These are phyloP conservation scores for Xyrauchen texanus DNA, from an alignment of 2,113 vertebrate species.

Conservation along the genomic window DNA sequence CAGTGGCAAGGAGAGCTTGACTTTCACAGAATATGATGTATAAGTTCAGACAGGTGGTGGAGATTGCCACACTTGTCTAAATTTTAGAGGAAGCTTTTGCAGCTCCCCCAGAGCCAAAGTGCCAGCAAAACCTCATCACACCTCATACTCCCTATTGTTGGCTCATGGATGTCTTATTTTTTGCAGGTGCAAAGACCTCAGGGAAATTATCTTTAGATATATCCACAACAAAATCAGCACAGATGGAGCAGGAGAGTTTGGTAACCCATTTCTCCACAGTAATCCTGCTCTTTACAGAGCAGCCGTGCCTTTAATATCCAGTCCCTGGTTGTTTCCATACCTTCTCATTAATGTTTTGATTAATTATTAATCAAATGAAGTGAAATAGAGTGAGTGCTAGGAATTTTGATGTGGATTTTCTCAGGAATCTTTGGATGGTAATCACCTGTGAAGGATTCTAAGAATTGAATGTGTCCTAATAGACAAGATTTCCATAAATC, in stretches of 20 bases:
- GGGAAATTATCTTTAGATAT: constrained; percentile 45
- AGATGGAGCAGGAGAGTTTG: not conserved
- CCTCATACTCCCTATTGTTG: constrained; percentile 21
- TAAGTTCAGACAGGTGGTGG: constrained; percentile 42
- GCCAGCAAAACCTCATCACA: constrained; percentile 44
- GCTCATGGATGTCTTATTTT: constrained; percentile 33
- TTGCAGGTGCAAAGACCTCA: constrained; percentile 28
- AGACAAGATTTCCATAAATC: not conserved
- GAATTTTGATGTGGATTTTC: constrained; percentile 29
- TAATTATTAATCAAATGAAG: constrained; percentile 49
- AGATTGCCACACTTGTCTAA: constrained; percentile 51
- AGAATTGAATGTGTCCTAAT: constrained; percentile 5
- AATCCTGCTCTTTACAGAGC: not conserved
- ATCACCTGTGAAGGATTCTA: not conserved
- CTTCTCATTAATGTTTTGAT: constrained; percentile 42
- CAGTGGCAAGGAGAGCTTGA: constrained; percentile 37
- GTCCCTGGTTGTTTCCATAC: constrained; percentile 37
- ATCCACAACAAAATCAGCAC: constrained; percentile 16
- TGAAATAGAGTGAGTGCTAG: constrained; percentile 21
- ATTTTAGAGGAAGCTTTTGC: constrained; percentile 43
- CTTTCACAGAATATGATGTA: constrained; percentile 35
- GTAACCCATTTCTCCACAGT: constrained; percentile 5
- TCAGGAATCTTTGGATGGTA: not conserved
- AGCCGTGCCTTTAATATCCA: constrained; percentile 28
- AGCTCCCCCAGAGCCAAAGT: constrained; percentile 10